Evolutionary conservation across 2,113 vertebrate genomes (phyloP).

Genomic region (Lutjanus erythropterus): DNA sequence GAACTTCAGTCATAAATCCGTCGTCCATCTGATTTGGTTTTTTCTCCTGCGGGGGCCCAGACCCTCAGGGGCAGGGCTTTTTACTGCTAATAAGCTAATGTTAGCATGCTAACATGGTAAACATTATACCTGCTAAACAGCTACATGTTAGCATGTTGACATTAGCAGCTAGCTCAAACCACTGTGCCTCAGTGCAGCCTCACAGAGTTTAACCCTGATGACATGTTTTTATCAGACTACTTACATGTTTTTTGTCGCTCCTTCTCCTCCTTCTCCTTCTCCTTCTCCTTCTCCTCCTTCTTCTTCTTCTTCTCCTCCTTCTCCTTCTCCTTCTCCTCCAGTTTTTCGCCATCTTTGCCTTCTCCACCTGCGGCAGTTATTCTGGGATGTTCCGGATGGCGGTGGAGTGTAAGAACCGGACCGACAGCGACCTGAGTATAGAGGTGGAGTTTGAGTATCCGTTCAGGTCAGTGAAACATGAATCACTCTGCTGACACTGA

Average conservation of each 20-base stretch:
- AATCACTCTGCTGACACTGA: background rate
- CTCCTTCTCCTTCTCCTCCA: too few species aligned
- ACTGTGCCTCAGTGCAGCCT: background rate
- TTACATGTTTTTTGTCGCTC: too few species aligned
- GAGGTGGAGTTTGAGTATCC: constrained; percentile 92
- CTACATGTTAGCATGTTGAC: background rate
- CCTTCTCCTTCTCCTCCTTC: too few species aligned
- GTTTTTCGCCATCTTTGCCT: constrained; percentile 93
- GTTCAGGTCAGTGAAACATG: constrained; percentile 86
- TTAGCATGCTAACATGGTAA: background rate
- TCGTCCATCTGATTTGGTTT: too few species aligned
- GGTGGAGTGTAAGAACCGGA: constrained; percentile 88
- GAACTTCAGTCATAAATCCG: too few species aligned
- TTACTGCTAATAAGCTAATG: background rate
- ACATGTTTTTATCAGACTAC: too few species aligned
- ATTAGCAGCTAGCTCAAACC: background rate
- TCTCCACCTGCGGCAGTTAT: constrained; percentile 92
- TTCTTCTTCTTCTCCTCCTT: too few species aligned
- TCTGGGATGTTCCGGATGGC: constrained; percentile 88
- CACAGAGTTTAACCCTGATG: too few species aligned
- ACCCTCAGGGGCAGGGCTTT: too few species aligned
- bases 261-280: too few species aligned
- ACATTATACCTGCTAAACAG: background rate
- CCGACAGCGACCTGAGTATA: constrained; percentile 86
- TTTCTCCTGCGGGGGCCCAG: too few species aligned